Base-by-base conservation (phyloP, 2,888 invertebrate species). In the Agonopterix heracliana region DNA sequence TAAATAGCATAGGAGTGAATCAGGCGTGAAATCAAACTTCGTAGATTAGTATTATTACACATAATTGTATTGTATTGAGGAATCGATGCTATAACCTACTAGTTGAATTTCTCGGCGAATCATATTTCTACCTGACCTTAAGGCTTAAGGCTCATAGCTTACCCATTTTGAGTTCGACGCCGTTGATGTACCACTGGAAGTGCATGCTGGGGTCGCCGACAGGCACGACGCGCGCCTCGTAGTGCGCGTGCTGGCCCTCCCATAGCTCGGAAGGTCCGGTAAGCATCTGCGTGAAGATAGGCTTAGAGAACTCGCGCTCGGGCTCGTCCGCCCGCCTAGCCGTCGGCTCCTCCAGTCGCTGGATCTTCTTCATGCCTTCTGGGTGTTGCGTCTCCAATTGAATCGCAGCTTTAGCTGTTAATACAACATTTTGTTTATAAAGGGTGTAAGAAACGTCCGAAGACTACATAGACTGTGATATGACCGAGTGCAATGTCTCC, bases 101-200 rank as follows among this genome's bases (percentile, higher is more conserved):
- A 26, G 26, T 26, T 26, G 1, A 7, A 5, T 5, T 26, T 26
- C 26, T 26, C 17, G 17, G 4, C 17, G 17, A 2, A 4, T 17
- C 17, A 17, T 17, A 17, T 2, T 17, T 17, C 17, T 17, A n/a
- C n/a, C n/a, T n/a, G n/a, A n/a, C n/a, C n/a, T n/a, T n/a, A n/a
- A n/a, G n/a, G n/a, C n/a, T n/a, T n/a, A n/a, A n/a, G n/a, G n/a
- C n/a, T n/a, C n/a, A 26, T 26, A 4, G 9, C 89, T 75, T 83
- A 92, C 97, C 97, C 92, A 96, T 93, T 85, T 96, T 95, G 45
- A 98, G 90, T 81, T 97, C 97, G 4, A 96, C 93, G 47, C 97
- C 98, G 74, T 98, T 98, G 57, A 97, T 94, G 81, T 94, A 98
- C 98, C 98, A 98, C 85, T 98, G 96, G 66, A 97, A 97, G 65